Evolutionary conservation across 1,140 invertebrate species (phyloP).

Genomic region (Delia radicum): DNA sequence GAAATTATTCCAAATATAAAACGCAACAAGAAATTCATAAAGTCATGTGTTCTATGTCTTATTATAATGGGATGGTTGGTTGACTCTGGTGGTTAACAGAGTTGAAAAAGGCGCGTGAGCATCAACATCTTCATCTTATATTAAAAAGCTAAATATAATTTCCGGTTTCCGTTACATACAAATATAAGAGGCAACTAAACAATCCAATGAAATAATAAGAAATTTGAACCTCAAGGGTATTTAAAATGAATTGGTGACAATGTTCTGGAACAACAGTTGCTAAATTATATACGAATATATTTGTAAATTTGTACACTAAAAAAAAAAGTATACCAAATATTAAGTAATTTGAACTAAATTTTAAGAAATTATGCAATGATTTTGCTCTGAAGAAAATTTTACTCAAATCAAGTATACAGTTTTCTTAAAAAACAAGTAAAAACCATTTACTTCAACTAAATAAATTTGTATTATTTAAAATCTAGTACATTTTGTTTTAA

Average conservation of each 20-base stretch:
- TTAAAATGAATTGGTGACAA: slow-evolving; percentile 25
- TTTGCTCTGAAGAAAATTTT: not conserved
- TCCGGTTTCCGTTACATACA: slow-evolving; percentile 19
- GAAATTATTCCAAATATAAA: slow-evolving; percentile 43
- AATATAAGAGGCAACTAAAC: not conserved
- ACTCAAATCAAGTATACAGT: not conserved
- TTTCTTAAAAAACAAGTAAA: not conserved
- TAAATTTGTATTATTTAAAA: no score
- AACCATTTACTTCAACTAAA: no score
- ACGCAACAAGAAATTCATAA: not conserved
- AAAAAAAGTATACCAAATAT: no score
- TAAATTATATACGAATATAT: no score
- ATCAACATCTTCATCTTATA: not conserved
- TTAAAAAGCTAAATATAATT: slow-evolving; percentile 23
- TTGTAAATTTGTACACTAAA: no score
- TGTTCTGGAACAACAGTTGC: slow-evolving; percentile 4
- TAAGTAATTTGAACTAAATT: no score
- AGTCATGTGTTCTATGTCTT: not conserved
- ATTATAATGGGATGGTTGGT: not conserved
- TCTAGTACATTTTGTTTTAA: no score
- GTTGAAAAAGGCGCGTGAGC: slow-evolving; percentile 3
- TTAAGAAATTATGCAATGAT: no score
- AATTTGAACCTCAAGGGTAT: slow-evolving; percentile 27
- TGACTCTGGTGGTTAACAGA: not conserved
- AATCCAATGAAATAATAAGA: not conserved